Evolutionary conservation across 2,797 vertebrate species (phyloP), one percentile per base, ranked within the genome.

Genomic region (Pogoniulus pusillus): DNA sequence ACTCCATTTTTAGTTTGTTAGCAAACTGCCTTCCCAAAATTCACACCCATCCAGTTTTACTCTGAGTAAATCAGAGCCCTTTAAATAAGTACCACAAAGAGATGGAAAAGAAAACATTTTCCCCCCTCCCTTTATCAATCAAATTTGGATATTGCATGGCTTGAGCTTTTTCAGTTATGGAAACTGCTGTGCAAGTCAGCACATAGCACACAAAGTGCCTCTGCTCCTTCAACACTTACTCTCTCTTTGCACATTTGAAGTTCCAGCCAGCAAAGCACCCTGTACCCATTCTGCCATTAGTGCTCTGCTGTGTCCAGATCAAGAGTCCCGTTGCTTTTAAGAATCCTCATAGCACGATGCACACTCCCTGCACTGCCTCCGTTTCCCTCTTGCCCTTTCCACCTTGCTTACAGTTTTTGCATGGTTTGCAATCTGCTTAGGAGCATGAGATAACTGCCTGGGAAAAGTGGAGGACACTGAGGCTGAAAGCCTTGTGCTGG

Each of bases 381-480:
- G 49, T 91, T 92, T 92, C 91, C 80, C 89, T 95, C 81, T 94
- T 96, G 87, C 74, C 77, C 87, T 96, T 92, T 92, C 60, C 72
- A 77, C 91, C 83, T 93, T 29, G 0, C 88, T 92, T 93, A 73
- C 74, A 86, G 74, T 84, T 94, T 84, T 84, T 92, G 80, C 85
- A 93, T 94, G 91, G 95, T 92, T 93, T 91, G 78, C 77, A 74
- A 88, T 93, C 80, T 86, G 41, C 74, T 90, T 74, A 93, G 77
- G 77, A 96, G 89, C 6, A 83, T 82, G 47, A 77, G 26, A 80
- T 94, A 92, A 91, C 92, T 95, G 80, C 72, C 74, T 68, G n/a
- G 26, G 79, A 89, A 84, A 91, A 94, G 81, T 93, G 72, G 65
- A 82, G n/a, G 86, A 91, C 77, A 79, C 35, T 58, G 39, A 82